phyloP scores from a whole-genome alignment of 2,888 invertebrate species.

The Thyatira batis region DNA sequence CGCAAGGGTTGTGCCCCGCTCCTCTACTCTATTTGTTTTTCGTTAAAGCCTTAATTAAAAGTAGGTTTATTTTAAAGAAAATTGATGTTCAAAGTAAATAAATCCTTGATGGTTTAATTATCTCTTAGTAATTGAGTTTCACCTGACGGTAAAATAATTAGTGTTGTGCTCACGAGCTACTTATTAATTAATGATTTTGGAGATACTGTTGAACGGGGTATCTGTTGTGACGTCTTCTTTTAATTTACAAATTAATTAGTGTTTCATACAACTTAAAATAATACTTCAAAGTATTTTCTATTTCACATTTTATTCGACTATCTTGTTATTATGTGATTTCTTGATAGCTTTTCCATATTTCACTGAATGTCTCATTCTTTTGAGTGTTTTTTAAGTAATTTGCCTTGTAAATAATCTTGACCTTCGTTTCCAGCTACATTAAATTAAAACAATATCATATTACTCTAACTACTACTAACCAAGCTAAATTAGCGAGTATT shows the following conservation, averaged over 20 bases:
- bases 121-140: slow-evolving; percentile 79
- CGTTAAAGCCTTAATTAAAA: slow-evolving; percentile 80
- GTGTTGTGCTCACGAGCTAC: slow-evolving; percentile 48
- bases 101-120: slow-evolving; percentile 80
- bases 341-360: not conserved
- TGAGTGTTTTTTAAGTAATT: not conserved
- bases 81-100: slow-evolving; percentile 80
- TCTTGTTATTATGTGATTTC: not conserved
- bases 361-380: not conserved
- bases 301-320: not conserved
- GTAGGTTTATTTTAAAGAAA: slow-evolving; percentile 79
- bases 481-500: not conserved
- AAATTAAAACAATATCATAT: not conserved
- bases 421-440: not conserved
- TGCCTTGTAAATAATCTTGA: not conserved
- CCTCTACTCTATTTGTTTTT: slow-evolving; percentile 75
- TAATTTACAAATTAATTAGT: slow-evolving; percentile 14
- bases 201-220: slow-evolving; percentile 23
- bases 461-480: not conserved
- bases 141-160: slow-evolving; percentile 71
- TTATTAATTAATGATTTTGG: slow-evolving; percentile 51
- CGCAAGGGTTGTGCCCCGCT: slow-evolving; percentile 67
- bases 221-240: slow-evolving; percentile 25
- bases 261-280: not conserved
- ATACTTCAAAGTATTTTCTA: too few relatives aligned